Base-by-base conservation (phyloP, 2,113 vertebrate genomes). In the Brachirus orientalis region DNA sequence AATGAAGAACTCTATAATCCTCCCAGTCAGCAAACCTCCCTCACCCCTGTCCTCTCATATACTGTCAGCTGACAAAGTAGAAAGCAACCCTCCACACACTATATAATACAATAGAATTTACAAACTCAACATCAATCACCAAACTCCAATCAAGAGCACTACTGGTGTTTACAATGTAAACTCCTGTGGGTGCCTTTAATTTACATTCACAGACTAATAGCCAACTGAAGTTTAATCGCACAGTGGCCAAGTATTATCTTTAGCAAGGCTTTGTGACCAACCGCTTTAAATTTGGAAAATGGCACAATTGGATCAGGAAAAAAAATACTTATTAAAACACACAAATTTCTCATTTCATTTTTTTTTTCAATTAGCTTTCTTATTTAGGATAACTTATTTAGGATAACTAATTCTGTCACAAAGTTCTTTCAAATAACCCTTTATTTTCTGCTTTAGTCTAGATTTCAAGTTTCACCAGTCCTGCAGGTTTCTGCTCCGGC, bases 11-110 rank as follows among this genome's bases (percentile, higher is more conserved):
- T 90, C 88, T 86, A 82, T 89, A 89, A 90, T 90, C 87, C 80
- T 70, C 80, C 75, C 79, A 79, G 90, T 92, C 92, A 92, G 92
- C 88, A 92, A 68, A 88, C 52, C 83, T 81, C 40, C 67, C 75
- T 85, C 79, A 89, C 73, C 82, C 84, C 69, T 74, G 40, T 77
- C 54, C 84, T 75, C 84, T 83, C 86, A 81, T 80, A 89, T 51
- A 78, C 65, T 61, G 83, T 81, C 76, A 82, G 77, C 87, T 86
- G 80, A 87, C 82, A 69, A 63, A 71, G 71, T 70, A 66, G 69
- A 75, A 82, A 72, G 37, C 36, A 56, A 72, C 63, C 69, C 52
- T 55, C 43, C 18, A 13, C 52, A 50, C 52, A 66, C 48, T 52
- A 55, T 37, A 50, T 54, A 64, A 80, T 41, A 47, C 59, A 19